Conservation (phyloP, 2,888 invertebrate species). For the Desoria tigrina region DNA sequence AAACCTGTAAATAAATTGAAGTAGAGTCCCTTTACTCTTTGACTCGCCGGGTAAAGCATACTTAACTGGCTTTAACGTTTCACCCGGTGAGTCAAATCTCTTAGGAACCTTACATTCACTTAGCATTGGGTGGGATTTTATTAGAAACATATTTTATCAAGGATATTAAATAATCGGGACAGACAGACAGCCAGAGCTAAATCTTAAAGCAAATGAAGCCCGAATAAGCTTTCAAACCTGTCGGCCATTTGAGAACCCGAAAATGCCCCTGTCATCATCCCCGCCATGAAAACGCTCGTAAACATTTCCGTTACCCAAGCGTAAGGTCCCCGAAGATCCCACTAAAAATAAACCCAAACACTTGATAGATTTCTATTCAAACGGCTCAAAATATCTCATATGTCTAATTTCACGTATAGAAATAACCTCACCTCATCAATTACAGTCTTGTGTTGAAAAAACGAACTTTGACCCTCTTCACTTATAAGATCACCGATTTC, state of each 20-base stretch:
- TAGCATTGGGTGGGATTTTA: neutral
- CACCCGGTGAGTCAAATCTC: no score
- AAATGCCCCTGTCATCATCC: slow-evolving; percentile 36
- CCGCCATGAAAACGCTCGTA: slow-evolving; percentile 39
- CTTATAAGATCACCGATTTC: no score
- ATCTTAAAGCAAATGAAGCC: neutral
- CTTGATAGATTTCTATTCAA: no score
- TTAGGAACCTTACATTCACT: neutral
- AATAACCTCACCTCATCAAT: neutral
- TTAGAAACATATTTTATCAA: neutral
- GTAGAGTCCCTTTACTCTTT: neutral
- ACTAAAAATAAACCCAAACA: slow-evolving; percentile 27
- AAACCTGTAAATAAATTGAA: slow-evolving; percentile 12
- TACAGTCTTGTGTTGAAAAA: neutral
- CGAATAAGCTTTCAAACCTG: slow-evolving; percentile 18
- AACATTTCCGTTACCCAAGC: slow-evolving; percentile 43
- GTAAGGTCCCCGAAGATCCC: slow-evolving; percentile 34
- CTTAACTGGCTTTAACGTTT: neutral
- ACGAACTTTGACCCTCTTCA: no score
- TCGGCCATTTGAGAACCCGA: slow-evolving; percentile 32
- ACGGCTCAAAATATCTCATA: no score
- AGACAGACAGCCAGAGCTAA: no score
- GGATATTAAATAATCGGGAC: no score
- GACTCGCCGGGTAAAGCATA: neutral
- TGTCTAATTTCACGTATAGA: no score